Percentiles rank a stretch among this genome's conserved stretches.
Evolutionary conservation across 2,113 vertebrate genomes (phyloP).

Genomic region (Piliocolobus tephrosceles): DNA sequence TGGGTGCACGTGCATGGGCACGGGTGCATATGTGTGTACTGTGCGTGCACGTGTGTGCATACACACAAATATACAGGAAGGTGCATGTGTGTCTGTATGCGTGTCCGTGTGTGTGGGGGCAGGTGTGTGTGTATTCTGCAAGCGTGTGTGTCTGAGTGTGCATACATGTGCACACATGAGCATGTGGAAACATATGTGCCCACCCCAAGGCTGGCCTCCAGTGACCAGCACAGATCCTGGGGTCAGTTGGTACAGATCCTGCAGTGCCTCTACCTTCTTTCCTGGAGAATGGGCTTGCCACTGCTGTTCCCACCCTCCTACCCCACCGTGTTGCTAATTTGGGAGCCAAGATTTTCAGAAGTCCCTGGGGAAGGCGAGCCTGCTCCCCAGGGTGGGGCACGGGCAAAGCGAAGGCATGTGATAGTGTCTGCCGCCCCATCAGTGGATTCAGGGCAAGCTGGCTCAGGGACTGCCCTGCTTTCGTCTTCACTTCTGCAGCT

Average conservation of each 20-base stretch:
- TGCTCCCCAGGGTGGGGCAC: background rate
- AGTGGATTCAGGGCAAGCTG: background rate
- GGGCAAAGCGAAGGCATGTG: fast-evolving
- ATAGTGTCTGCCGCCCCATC: fast-evolving
- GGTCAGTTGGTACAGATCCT: fast-evolving
- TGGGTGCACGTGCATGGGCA: fast-evolving
- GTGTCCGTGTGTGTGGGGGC: no score
- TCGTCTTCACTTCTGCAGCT: fast-evolving
- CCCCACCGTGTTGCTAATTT: fast-evolving
- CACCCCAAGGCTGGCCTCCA: background rate
- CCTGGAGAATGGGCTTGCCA: fast-evolving
- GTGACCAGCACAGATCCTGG: fast-evolving
- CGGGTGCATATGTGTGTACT: fast-evolving
- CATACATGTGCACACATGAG: background rate
- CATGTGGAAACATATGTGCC: background rate
- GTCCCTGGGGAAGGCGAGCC: no score
- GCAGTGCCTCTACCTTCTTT: fast-evolving
- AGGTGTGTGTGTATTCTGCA: no score
- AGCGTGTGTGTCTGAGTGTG: fast-evolving
- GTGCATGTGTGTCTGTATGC: no score
- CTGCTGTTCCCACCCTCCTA: fast-evolving
- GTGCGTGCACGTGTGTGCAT: background rate
- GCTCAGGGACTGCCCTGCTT: fast-evolving
- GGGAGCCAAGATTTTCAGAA: background rate
- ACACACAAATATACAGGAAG: background rate